A percentile compares a stretch with the other conserved stretches of the same genome.
Conservation (phyloP, 2,113 vertebrate species). For the Tachysurus vachellii region DNA sequence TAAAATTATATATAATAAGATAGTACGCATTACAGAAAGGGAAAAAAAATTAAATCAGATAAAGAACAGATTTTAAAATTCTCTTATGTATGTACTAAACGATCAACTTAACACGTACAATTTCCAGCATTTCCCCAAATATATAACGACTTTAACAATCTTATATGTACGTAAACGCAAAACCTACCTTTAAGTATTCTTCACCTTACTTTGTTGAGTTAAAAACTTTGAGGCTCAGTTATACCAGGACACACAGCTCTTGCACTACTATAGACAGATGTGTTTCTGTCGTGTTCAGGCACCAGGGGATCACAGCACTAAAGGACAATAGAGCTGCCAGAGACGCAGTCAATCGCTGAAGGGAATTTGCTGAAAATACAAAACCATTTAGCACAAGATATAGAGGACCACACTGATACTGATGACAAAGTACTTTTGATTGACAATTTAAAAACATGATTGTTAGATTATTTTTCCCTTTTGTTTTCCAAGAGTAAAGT, state of each 20-base stretch:
- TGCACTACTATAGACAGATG: constrained; percentile 57
- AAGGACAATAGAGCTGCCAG: constrained; percentile 64
- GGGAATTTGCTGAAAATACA: constrained; percentile 82
- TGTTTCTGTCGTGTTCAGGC: constrained; percentile 70
- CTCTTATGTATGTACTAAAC: neutral
- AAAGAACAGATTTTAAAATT: neutral
- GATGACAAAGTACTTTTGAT: constrained; percentile 73
- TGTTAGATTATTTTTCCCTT: neutral
- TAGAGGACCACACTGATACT: constrained; percentile 60
- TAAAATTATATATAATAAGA: too few species aligned
- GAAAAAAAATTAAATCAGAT: neutral
- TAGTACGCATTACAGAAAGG: neutral
- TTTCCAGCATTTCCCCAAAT: neutral
- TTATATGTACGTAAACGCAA: neutral
- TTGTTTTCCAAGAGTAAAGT: neutral
- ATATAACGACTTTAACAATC: neutral
- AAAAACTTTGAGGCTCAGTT: constrained; percentile 63
- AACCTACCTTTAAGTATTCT: constrained; percentile 63
- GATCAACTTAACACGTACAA: neutral
- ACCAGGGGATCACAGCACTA: constrained; percentile 58
- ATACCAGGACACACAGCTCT: constrained; percentile 56
- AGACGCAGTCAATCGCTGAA: constrained; percentile 71
- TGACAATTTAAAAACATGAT: constrained; percentile 58
- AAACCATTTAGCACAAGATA: constrained; percentile 66
- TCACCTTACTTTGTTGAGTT: neutral